Evolutionary conservation across 2,113 vertebrate species (phyloP), one percentile per base, ranked within the genome.

Genomic region (Atrichornis clamosus): DNA sequence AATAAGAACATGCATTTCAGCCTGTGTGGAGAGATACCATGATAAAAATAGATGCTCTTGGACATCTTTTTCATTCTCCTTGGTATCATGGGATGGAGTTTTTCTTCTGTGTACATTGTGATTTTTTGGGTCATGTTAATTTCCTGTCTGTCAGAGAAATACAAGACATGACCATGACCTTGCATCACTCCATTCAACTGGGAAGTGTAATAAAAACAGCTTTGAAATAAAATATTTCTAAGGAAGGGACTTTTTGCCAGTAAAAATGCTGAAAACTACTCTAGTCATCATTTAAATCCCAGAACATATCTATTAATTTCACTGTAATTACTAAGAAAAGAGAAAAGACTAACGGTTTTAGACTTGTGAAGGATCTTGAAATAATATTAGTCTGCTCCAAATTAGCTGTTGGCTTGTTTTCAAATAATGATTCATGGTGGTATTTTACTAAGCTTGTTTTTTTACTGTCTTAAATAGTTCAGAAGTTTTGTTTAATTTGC

Each of bases 401-500:
- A 96, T 95, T 90, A 96, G 60, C 56, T 90, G 67, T 86, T 97
- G 97, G 96, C 96, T 91, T 91, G 27, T 92, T 95, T 95, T 97
- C 97, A 97, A 82, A 74, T 84, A 83, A 41, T 97, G 95, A 97
- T 94, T 98, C 97, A 97, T 94, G 84, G 53, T 94, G 72, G 56
- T 94, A 78, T 97, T 96, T 90, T 88, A 72, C 83, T 89, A 93
- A 96, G 59, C 42, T 52, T 87, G 82, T 81, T 67, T 72, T 94
- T 95, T 44, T 75, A 90, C 92, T 96, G 73, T 91, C 90, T 91
- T 90, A 62, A 85, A 83, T 93, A 76, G 84, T 92, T 97, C 62
- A 93, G 84, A 92, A 87, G 90, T 95, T 95, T 90, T 95, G 87
- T 96, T 97, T 91, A 82, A 87, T 81, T 94, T 96, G 69, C 64